Evolutionary conservation across 2,797 vertebrate genomes (phyloP).

Genomic region (Hafferia zeledoni): DNA sequence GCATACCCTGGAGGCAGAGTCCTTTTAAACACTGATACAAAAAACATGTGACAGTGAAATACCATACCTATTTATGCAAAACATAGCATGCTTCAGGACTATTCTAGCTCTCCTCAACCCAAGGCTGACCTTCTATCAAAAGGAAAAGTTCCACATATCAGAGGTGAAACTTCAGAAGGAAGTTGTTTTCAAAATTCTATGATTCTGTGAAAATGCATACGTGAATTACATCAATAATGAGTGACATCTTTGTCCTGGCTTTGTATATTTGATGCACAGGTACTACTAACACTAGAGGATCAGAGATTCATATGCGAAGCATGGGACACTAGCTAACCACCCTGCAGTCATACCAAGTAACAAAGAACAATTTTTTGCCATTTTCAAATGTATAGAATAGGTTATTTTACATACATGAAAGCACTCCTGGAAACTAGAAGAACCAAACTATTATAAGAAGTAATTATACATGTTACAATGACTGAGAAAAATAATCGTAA

Average conservation of each 20-base stretch:
- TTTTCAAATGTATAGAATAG: neutral
- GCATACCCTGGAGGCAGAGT: neutral
- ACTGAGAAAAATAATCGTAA: neutral
- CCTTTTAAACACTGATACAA: neutral
- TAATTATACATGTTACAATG: neutral
- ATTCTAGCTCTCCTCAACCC: neutral
- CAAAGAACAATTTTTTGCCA: neutral
- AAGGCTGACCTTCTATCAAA: neutral
- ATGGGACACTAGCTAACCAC: neutral
- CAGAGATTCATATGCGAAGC: neutral
- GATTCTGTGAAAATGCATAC: neutral
- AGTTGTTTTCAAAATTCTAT: neutral
- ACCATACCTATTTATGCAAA: neutral
- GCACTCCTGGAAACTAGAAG: neutral
- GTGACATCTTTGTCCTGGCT: neutral
- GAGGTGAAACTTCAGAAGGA: neutral
- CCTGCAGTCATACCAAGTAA: neutral
- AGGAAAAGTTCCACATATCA: neutral
- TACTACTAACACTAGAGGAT: neutral
- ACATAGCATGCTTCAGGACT: neutral
- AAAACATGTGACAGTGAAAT: neutral
- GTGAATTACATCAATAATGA: neutral
- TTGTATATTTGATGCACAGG: neutral
- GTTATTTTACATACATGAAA: neutral
- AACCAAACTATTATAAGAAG: neutral